Percentiles rank a stretch among this genome's conserved stretches.
phyloP scores from a whole-genome alignment of 1,140 invertebrate genomes.

The Saccostrea glomerata region DNA sequence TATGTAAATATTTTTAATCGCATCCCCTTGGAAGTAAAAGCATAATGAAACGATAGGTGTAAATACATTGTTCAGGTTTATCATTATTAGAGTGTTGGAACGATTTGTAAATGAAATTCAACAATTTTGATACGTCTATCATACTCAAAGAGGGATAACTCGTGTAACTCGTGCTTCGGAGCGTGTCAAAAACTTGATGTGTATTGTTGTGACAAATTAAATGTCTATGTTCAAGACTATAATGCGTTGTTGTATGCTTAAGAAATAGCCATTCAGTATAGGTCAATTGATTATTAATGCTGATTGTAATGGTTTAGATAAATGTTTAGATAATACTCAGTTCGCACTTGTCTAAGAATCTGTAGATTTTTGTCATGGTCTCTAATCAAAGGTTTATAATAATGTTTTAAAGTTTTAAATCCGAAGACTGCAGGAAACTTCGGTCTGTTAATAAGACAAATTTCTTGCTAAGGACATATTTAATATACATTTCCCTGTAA shows the following conservation, averaged over 20 bases:
- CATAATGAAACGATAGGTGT: too few species aligned
- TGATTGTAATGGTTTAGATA: neutral
- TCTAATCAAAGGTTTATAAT: conserved; percentile 5
- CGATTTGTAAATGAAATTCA: too few species aligned
- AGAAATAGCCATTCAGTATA: neutral
- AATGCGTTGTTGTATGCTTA: neutral
- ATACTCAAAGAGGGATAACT: conserved; percentile 2
- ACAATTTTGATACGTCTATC: neutral
- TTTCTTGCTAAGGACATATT: too few species aligned
- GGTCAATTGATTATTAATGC: conserved; percentile 24
- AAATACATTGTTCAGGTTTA: too few species aligned
- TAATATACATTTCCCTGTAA: too few species aligned
- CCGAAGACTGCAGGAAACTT: neutral
- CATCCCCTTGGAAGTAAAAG: too few species aligned
- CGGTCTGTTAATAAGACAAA: too few species aligned
- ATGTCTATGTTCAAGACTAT: neutral
- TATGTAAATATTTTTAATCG: too few species aligned
- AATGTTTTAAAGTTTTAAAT: neutral
- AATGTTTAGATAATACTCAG: neutral
- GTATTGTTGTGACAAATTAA: neutral
- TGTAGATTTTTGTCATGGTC: neutral
- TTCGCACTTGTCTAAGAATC: neutral
- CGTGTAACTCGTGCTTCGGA: neutral
- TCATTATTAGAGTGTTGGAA: too few species aligned
- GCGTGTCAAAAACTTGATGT: neutral